Percentiles rank a stretch among this genome's conserved stretches.
phyloP scores from a whole-genome alignment of 2,113 vertebrate genomes.

The Gobiocypris rarus region DNA sequence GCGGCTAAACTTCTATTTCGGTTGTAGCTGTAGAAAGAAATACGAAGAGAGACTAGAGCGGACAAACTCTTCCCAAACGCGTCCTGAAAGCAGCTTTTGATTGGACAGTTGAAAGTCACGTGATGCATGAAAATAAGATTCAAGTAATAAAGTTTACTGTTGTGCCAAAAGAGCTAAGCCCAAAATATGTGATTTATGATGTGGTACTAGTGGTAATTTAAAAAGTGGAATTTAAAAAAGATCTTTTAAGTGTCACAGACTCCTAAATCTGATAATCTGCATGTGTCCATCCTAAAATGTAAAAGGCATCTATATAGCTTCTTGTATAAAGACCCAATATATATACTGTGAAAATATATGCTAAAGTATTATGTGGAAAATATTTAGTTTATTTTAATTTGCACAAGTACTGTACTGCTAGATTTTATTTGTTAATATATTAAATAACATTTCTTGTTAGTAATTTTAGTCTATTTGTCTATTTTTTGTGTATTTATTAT shows the following conservation, averaged over 20 bases:
- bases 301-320: neutral
- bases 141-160: neutral
- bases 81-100: neutral
- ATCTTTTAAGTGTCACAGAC: neutral
- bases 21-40: conserved; percentile 58
- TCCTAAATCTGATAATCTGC: neutral
- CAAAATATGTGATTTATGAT: neutral
- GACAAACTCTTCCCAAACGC: conserved; percentile 53
- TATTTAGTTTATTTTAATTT: neutral
- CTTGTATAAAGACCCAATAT: neutral
- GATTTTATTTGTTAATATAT: neutral
- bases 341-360: neutral
- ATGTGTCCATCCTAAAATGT: neutral
- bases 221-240: no score
- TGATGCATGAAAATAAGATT: neutral
- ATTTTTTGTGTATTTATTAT: neutral
- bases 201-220: neutral
- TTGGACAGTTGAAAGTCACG: neutral
- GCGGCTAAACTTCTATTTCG: conserved; percentile 63
- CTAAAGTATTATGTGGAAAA: neutral
- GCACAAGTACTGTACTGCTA: no score
- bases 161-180: neutral
- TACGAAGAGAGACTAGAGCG: conserved; percentile 22
- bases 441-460: no score
- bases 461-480: neutral